These are phyloP conservation scores for Bolborhynchus lineola DNA, from an alignment of 2,113 vertebrate genomes.

Conservation along the genomic window DNA sequence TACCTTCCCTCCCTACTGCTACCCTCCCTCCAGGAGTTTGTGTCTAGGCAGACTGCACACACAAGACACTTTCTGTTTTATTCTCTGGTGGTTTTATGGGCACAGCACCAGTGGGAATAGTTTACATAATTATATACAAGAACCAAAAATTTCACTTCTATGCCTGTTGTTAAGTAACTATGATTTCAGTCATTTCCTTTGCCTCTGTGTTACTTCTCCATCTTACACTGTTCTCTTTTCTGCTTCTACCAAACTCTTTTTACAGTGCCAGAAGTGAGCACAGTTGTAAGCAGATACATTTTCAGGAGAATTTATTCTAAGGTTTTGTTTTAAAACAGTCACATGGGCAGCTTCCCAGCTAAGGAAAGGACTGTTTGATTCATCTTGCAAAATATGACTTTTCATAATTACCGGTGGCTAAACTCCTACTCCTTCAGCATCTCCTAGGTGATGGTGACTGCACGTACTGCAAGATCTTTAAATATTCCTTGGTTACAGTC, in stretches of 20 bases:
- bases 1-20: neutral
- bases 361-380: neutral
- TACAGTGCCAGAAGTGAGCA: neutral
- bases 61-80: neutral
- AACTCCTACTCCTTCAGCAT: slow-evolving; percentile 47
- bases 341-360: neutral
- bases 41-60: neutral
- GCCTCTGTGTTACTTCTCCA: neutral
- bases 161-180: neutral
- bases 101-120: neutral
- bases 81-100: neutral
- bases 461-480: neutral
- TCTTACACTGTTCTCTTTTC: neutral
- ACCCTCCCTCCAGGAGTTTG: neutral
- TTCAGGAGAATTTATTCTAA: neutral
- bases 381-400: neutral
- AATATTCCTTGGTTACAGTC: slow-evolving; percentile 3
- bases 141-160: neutral
- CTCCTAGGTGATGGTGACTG: slow-evolving; percentile 56
- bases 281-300: neutral
- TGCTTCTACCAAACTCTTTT: neutral
- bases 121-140: neutral
- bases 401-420: neutral
- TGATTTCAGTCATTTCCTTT: neutral
- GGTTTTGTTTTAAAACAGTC: neutral